phyloP scores from a whole-genome alignment of 2,888 invertebrate species.

The Drosophila prostipennis region DNA sequence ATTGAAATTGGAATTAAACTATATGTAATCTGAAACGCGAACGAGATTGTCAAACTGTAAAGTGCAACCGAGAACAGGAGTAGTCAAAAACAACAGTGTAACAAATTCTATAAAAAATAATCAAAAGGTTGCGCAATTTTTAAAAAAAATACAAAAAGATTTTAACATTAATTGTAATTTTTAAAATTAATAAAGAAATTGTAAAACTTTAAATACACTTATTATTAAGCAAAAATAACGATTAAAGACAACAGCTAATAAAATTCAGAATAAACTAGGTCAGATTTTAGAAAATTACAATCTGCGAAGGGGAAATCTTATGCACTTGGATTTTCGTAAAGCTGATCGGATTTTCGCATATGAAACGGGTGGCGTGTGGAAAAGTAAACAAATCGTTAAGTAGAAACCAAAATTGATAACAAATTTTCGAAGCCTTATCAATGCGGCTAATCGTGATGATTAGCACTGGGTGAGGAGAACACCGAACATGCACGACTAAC shows the following conservation, averaged over 20 bases:
- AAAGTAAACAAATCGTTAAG: constrained; percentile 70
- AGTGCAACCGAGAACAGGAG: constrained; percentile 16
- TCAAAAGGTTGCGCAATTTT: too few relatives aligned
- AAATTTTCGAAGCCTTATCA: constrained; percentile 57
- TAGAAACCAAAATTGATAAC: constrained; percentile 49
- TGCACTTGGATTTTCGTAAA: constrained; percentile 5
- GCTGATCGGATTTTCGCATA: constrained; percentile 42
- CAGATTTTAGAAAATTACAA: constrained; percentile 5
- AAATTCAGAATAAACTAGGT: neutral
- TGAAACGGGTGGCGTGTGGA: constrained; percentile 24
- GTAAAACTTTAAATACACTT: too few relatives aligned
- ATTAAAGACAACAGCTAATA: neutral
- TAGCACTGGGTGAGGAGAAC: constrained; percentile 39
- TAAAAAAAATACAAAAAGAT: too few relatives aligned
- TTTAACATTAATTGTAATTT: too few relatives aligned
- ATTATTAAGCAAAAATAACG: too few relatives aligned
- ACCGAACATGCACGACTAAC: constrained; percentile 10
- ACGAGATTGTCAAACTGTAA: constrained; percentile 33
- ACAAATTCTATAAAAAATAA: neutral
- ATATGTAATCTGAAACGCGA: constrained; percentile 37
- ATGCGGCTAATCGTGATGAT: constrained; percentile 64
- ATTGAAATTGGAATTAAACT: constrained; percentile 65
- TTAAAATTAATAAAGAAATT: too few relatives aligned
- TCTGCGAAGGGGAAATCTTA: neutral
- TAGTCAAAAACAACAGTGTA: neutral